A percentile compares a stretch with the other conserved stretches of the same genome.
Evolutionary conservation across 2,797 vertebrate species (phyloP).

Genomic region (Hapalemur alaotrensis): DNA sequence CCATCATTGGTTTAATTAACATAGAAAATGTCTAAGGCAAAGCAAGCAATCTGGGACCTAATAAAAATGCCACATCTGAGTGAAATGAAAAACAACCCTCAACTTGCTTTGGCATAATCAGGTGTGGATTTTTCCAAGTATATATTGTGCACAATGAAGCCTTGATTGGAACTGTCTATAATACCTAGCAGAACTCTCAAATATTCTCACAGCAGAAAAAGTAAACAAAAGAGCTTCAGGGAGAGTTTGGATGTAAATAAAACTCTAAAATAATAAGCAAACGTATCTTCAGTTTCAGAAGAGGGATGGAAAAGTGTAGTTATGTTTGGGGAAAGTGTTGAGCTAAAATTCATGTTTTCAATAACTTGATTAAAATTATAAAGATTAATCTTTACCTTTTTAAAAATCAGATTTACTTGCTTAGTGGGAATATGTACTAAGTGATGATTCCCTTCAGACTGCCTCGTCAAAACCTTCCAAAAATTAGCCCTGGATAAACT

Average conservation of each 20-base stretch:
- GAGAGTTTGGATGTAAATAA: conserved; percentile 38
- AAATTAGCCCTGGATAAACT: neutral
- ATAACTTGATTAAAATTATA: neutral
- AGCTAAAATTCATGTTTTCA: neutral
- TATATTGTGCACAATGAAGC: neutral
- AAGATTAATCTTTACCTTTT: neutral
- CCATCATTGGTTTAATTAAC: conserved; percentile 54
- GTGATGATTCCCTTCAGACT: neutral
- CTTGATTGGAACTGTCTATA: neutral
- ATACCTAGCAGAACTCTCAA: neutral
- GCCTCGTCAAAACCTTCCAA: neutral
- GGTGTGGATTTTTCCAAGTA: conserved; percentile 6
- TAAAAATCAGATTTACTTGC: neutral
- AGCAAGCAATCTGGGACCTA: conserved; percentile 40
- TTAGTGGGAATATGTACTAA: neutral
- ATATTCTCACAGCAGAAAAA: neutral
- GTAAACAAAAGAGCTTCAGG: conserved; percentile 20
- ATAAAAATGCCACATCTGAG: conserved; percentile 43
- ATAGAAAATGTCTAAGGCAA: conserved; percentile 40
- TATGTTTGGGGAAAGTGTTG: neutral
- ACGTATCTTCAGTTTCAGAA: neutral
- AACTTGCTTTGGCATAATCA: conserved; percentile 23
- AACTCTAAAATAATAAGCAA: conserved; percentile 42
- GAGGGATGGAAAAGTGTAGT: neutral
- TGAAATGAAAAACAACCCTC: conserved; percentile 45